Conservation (phyloP, 2,888 invertebrate genomes). For the Chrysomela aeneicollis region DNA sequence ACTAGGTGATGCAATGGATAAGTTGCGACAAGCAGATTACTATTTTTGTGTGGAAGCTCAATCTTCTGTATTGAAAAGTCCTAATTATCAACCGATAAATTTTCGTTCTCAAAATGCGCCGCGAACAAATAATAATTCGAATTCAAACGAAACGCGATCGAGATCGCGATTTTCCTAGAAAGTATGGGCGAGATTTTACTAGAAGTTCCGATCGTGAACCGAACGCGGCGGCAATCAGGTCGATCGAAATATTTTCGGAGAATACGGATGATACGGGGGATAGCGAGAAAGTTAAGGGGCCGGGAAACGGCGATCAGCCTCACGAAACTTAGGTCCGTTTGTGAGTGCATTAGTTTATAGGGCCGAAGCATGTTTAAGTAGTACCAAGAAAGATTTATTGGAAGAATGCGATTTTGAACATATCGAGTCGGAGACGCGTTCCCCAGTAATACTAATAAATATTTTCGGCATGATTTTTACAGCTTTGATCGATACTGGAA, state of each 20-base stretch:
- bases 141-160: neutral
- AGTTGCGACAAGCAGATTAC: neutral
- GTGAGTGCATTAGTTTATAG: neutral
- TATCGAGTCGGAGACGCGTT: neutral
- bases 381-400: neutral
- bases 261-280: neutral
- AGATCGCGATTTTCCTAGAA: no score
- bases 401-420: slow-evolving; percentile 10
- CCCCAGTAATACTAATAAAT: slow-evolving; percentile 6
- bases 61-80: neutral
- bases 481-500: neutral
- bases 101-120: neutral
- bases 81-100: neutral
- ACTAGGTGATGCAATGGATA: neutral
- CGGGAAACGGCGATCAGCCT: slow-evolving; percentile 8
- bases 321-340: slow-evolving; percentile 1
- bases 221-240: neutral
- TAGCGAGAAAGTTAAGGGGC: neutral
- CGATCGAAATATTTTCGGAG: neutral
- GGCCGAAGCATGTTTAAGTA: neutral
- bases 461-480: neutral
- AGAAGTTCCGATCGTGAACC: neutral
- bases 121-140: neutral
- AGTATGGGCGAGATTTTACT: neutral
- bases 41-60: neutral